These are phyloP conservation scores for Notolabrus celidotus DNA, from an alignment of 2,797 vertebrate species.

Conservation along the genomic window DNA sequence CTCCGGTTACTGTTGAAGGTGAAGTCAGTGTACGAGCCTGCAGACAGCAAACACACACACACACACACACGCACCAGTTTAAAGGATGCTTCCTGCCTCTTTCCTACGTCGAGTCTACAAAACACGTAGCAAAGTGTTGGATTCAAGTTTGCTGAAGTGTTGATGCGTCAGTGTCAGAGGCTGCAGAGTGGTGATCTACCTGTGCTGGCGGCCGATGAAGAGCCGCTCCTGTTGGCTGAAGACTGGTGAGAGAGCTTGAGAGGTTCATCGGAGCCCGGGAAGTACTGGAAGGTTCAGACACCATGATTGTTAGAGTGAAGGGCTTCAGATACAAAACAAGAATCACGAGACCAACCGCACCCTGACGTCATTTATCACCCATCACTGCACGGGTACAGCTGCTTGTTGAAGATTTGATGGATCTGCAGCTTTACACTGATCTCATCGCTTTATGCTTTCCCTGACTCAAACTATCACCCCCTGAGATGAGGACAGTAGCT, in stretches of 20 bases:
- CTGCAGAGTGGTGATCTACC: constrained; percentile 72
- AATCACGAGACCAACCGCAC: no score
- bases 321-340: no score
- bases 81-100: neutral
- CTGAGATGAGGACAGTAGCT: no score
- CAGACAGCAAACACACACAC: neutral
- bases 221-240: constrained; percentile 85
- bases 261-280: constrained; percentile 94
- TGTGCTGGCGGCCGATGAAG: constrained; percentile 91
- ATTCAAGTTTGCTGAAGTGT: no score
- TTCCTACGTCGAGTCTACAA: no score
- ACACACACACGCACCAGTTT: neutral
- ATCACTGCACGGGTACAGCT: no score
- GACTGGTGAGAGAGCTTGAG: constrained; percentile 93
- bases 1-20: constrained; percentile 92
- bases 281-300: constrained; percentile 87
- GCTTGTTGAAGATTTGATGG: no score
- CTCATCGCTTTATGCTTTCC: no score
- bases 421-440: no score
- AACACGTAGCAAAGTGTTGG: no score
- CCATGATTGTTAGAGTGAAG: neutral
- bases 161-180: neutral
- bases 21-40: constrained; percentile 91
- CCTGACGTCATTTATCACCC: no score
- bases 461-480: no score